Evolutionary conservation across 2,888 invertebrate genomes (phyloP), one percentile per base, ranked within the genome.

Genomic region (Netelia fuscicornis): DNA sequence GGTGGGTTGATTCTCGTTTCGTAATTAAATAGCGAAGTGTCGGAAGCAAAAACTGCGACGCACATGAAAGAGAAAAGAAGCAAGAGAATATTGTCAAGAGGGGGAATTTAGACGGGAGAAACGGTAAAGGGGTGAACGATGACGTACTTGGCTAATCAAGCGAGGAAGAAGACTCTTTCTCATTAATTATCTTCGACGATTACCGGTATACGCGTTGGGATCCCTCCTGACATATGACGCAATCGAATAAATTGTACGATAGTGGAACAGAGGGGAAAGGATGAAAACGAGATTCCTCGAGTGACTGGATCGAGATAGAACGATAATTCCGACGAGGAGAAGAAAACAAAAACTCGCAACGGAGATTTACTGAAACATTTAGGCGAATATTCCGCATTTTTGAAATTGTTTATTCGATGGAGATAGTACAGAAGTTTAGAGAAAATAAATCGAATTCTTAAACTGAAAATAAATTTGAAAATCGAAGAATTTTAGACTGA

Each of bases 201-300:
- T 30, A 37, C 25, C 37, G 37, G 48, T 37, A 37, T 17, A n/a
- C n/a, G 58, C 10, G 30, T 67, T 67, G 13, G 13, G 11, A 44
- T 58, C 42, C 67, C 70, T 62, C 20, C 10, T 44, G 44, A 17
- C 25, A 48, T 20, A 75, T 81, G 75, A 64, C 64, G 75, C 81
- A 71, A 76, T 56, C 17, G 76, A 62, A 70, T 81, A 64, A 64
- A 76, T 76, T 76, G 75, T 76, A 56, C 62, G 56, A 81, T 76
- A 37, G 11, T 10, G 1, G 11, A 25, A 0, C 2, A 52, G 8
- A 17, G 23, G 30, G 62, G n/a, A 44, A 11, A 23, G 48, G 52
- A 52, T 13, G 17, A 42, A 75, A 83, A 68, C 72, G 67, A 17
- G n/a, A 78, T 74, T 80, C 65, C 44, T 68, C 79, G 71, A 75